These are phyloP conservation scores for Pterocles orientalis DNA, from an alignment of 2,113 vertebrate genomes.

Conservation along the genomic window DNA sequence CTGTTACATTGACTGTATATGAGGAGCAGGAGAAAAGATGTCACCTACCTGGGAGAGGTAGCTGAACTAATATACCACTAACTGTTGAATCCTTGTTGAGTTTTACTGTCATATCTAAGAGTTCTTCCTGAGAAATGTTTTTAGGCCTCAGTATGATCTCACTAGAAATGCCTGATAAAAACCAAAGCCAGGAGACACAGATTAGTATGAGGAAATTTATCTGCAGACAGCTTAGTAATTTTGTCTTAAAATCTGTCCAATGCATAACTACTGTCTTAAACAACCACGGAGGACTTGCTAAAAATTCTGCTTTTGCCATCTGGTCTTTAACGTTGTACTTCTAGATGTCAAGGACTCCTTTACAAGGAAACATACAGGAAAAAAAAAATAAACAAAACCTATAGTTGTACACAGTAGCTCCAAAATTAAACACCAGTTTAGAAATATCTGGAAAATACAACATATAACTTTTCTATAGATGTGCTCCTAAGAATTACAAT, in stretches of 20 bases:
- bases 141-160: constrained; percentile 85
- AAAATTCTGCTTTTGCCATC: neutral
- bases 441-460: neutral
- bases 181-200: neutral
- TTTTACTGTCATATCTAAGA: constrained; percentile 83
- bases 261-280: neutral
- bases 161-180: constrained; percentile 79
- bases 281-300: neutral
- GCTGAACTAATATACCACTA: constrained; percentile 89
- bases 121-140: constrained; percentile 87
- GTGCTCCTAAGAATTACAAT: neutral
- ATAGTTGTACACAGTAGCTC: neutral
- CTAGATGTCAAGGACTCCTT: neutral
- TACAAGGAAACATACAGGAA: fast-evolving
- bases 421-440: neutral
- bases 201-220: neutral
- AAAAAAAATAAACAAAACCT: no score
- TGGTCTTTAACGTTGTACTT: neutral
- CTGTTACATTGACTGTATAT: neutral
- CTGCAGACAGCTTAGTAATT: neutral
- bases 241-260: neutral
- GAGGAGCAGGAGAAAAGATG: neutral
- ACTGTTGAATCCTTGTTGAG: constrained; percentile 88
- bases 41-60: constrained; percentile 84
- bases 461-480: neutral